Conservation (phyloP, 2,113 vertebrate genomes). For the Chroicocephalus ridibundus region DNA sequence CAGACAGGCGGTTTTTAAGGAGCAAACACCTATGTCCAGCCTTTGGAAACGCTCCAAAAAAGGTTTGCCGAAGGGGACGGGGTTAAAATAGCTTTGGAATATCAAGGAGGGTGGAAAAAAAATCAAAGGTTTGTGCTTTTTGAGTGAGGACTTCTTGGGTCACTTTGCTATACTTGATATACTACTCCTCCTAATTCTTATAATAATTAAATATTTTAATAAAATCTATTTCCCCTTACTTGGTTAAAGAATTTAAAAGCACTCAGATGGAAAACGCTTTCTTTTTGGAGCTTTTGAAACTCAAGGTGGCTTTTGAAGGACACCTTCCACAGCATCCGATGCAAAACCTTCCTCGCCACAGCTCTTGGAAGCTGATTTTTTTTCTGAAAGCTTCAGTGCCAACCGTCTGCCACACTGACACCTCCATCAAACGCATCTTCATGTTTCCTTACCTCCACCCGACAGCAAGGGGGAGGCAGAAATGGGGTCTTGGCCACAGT, state of each 20-base stretch:
- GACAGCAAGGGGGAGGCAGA: background rate
- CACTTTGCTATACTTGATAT: background rate
- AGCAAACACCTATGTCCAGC: accelerated
- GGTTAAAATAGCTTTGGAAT: background rate
- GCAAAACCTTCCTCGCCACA: background rate
- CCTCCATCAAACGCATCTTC: background rate
- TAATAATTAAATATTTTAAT: background rate
- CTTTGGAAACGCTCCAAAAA: too few relatives aligned
- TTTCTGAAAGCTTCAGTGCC: background rate
- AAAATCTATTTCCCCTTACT: background rate
- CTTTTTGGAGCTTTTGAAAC: background rate
- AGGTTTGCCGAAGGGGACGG: accelerated
- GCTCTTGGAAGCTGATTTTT: background rate
- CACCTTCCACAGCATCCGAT: accelerated
- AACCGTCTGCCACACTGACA: background rate
- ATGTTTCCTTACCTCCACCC: background rate
- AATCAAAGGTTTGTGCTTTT: background rate
- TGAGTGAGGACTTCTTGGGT: background rate
- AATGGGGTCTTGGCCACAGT: accelerated
- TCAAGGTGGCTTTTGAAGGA: background rate
- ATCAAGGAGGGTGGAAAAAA: too few relatives aligned
- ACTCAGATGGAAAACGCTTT: background rate
- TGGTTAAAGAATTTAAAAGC: background rate
- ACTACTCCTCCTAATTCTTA: background rate
- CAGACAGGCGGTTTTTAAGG: accelerated